Evolutionary conservation across 2,797 vertebrate species (phyloP), one percentile per base, ranked within the genome.

Genomic region (Thamnophis elegans): DNA sequence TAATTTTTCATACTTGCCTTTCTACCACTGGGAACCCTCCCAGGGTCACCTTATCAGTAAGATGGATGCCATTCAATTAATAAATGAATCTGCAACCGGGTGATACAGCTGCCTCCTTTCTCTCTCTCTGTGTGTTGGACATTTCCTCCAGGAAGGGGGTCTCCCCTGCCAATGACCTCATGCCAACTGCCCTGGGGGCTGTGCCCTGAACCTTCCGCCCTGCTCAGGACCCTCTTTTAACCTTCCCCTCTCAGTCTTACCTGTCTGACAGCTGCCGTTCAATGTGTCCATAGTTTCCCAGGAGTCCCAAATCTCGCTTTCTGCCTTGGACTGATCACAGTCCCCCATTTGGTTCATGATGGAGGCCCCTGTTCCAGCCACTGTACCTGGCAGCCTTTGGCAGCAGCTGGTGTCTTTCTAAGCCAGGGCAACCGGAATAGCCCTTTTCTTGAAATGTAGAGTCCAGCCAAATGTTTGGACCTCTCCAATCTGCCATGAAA

Each of bases 311-410:
- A 85, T 92, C 94, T 93, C 85, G 65, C 91, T 53, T 82, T 22
- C 18, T 32, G 4, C 8, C 20, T 58, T 32, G 22, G 8, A n/a
- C 5, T 16, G 82, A 36, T 82, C 94, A 28, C 54, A 55, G 8
- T 90, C 93, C 47, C 87, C 86, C 2, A 25, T 60, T 60, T 22
- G 92, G 32, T 88, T 92, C 78, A 28, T 92, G 89, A 73, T 92
- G 94, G 92, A 87, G 22, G 94, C 90, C 20, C 58, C 90, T 95
- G 85, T 88, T 94, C 85, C 65, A 86, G 93, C 86, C 93, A 82
- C 92, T 89, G 36, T 88, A 85, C 10, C 85, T 87, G 25, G 42
- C 47, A 94, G 28, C 6, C 68, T 20, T 93, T 95, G 90, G 7
- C 58, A 9, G 90, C 93, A 91, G 85, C n/a, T 54, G 47, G n/a